phyloP scores from a whole-genome alignment of 2,113 vertebrate species.

The Corynorhinus townsendii region DNA sequence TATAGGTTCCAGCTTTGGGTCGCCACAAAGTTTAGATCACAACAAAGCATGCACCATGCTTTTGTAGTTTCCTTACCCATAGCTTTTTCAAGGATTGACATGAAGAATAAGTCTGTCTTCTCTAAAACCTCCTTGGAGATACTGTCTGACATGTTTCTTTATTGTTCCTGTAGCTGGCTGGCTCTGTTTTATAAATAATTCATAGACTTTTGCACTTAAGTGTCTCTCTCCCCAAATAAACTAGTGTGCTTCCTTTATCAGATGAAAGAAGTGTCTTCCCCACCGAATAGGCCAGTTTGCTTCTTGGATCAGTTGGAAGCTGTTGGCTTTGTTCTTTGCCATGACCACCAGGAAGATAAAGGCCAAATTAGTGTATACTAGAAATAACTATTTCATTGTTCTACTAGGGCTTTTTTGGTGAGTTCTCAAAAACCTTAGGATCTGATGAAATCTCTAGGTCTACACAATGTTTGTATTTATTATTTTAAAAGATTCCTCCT shows the following conservation, averaged over 20 bases:
- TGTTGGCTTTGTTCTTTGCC: slow-evolving; percentile 22
- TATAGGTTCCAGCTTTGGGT: not conserved
- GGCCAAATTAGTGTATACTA: not conserved
- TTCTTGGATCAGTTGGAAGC: not conserved
- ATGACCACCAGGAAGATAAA: not conserved
- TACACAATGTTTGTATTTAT: not conserved
- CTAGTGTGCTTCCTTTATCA: not conserved
- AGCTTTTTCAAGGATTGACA: not conserved
- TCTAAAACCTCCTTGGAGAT: not conserved
- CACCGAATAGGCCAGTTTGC: not conserved
- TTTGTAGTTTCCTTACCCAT: not conserved
- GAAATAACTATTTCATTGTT: not conserved
- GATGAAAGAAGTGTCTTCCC: not conserved
- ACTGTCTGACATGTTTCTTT: not conserved
- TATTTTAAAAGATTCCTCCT: slow-evolving; percentile 25
- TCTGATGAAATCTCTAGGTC: slow-evolving; percentile 9
- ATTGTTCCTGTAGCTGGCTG: not conserved
- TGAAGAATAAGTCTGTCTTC: not conserved
- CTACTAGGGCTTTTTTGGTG: not conserved
- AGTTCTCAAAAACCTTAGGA: not conserved
- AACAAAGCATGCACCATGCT: not conserved
- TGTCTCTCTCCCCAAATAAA: not conserved
- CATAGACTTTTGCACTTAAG: not conserved
- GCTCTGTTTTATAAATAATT: slow-evolving; percentile 24
- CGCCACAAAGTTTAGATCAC: not conserved